phyloP scores from a whole-genome alignment of 2,888 invertebrate species.

The Cepaea hortensis region DNA sequence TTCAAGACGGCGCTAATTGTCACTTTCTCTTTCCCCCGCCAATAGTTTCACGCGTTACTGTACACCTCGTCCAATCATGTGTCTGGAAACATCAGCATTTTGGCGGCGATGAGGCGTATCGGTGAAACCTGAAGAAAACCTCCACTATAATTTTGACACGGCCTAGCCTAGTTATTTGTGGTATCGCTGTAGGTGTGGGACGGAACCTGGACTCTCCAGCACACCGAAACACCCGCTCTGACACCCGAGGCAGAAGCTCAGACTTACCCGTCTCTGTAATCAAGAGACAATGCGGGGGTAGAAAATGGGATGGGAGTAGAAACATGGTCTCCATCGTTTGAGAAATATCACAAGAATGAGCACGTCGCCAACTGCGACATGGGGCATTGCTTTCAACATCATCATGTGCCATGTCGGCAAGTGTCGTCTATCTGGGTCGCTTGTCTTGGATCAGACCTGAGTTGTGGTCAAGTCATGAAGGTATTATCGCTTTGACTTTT shows the following conservation, averaged over 20 bases:
- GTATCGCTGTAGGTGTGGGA: constrained; percentile 13
- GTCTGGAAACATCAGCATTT: constrained; percentile 25
- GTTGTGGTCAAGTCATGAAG: too few species aligned
- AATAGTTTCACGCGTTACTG: constrained; percentile 11
- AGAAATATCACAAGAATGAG: neutral
- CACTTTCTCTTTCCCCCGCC: neutral
- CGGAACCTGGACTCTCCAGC: neutral
- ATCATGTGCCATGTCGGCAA: too few species aligned
- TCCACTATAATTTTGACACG: constrained; percentile 10
- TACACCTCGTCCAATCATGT: constrained; percentile 3
- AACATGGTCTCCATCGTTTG: too few species aligned
- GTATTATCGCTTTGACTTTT: neutral
- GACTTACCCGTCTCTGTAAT: too few species aligned
- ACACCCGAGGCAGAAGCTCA: too few species aligned
- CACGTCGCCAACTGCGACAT: neutral
- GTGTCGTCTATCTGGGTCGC: too few species aligned
- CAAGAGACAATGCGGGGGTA: too few species aligned
- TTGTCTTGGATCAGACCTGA: too few species aligned
- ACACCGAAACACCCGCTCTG: neutral
- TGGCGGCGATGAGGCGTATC: neutral
- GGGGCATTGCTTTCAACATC: too few species aligned
- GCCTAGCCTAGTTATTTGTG: constrained; percentile 2
- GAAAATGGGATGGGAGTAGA: too few species aligned
- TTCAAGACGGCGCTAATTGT: constrained; percentile 6
- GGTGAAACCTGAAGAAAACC: constrained; percentile 3